These are phyloP conservation scores for Aurelia aurita DNA, from an alignment of 30 jellyfish, hydroid and myxozoan species.

Conservation along the genomic window DNA sequence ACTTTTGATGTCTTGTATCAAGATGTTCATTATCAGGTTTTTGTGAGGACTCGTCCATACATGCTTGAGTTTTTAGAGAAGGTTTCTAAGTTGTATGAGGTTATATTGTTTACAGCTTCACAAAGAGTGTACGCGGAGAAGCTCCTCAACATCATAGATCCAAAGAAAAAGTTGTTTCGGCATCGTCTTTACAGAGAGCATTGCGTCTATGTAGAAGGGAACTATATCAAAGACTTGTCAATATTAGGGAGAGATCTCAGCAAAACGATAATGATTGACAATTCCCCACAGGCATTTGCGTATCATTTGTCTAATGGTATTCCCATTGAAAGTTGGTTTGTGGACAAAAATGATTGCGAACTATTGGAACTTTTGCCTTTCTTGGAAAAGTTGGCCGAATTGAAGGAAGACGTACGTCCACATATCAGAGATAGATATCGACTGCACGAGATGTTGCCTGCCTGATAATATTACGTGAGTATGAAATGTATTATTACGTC, in stretches of 20 bases:
- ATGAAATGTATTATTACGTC: too few species aligned
- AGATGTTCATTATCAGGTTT: conserved; percentile 82
- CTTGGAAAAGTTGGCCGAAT: conserved; percentile 90
- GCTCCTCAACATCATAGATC: conserved; percentile 91
- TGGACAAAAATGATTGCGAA: conserved; percentile 96
- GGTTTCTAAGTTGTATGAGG: conserved; percentile 90
- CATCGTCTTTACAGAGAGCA: conserved; percentile 97
- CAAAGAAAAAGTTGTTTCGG: conserved; percentile 83
- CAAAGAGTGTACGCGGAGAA: conserved; percentile 96
- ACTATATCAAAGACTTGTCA: conserved; percentile 91
- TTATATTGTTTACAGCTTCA: conserved; percentile 95
- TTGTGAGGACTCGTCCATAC: conserved; percentile 93
- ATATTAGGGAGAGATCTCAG: conserved; percentile 95
- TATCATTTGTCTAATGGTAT: conserved; percentile 96
- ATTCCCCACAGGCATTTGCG: conserved; percentile 99
- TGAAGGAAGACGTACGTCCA: conserved; percentile 97
- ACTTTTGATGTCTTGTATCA: conserved; percentile 88
- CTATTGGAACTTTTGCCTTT: conserved; percentile 91
- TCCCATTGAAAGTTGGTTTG: conserved; percentile 98
- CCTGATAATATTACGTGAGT: conserved; percentile 8
- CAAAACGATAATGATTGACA: conserved; percentile 90
- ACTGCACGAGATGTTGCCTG: conserved; percentile 93
- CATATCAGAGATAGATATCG: conserved; percentile 96
- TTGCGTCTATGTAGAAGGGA: conserved; percentile 95
- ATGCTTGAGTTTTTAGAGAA: conserved; percentile 85